These are phyloP conservation scores for Ceramica pisi DNA, from an alignment of 2,888 invertebrate genomes.

Conservation along the genomic window DNA sequence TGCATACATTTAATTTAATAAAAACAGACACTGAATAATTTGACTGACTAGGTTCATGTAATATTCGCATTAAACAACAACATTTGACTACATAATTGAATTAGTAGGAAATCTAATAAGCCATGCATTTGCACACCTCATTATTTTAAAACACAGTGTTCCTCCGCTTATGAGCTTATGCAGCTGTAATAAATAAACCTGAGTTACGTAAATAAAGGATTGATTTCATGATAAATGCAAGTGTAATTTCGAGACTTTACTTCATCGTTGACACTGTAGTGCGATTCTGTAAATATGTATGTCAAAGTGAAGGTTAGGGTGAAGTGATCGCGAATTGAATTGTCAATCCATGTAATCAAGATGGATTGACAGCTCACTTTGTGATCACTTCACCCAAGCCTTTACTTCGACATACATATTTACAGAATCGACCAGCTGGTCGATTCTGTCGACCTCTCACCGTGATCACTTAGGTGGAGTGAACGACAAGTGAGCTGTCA, in stretches of 20 bases:
- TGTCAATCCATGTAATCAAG: too few relatives aligned
- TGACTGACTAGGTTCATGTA: background rate
- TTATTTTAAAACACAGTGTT: background rate
- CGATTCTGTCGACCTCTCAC: too few relatives aligned
- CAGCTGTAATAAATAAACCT: background rate
- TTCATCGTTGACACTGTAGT: too few relatives aligned
- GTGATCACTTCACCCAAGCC: too few relatives aligned
- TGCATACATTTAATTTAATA: background rate
- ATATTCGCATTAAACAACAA: background rate
- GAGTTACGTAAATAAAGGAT: background rate
- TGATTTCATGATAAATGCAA: background rate
- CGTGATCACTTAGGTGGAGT: too few relatives aligned
- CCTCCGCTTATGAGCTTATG: background rate
- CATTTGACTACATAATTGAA: background rate
- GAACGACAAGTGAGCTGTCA: too few relatives aligned
- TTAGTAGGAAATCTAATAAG: background rate
- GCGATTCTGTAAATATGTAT: too few relatives aligned
- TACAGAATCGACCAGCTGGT: too few relatives aligned
- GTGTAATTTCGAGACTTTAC: background rate
- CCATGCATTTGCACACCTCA: background rate
- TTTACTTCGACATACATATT: too few relatives aligned
- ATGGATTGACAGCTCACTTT: too few relatives aligned
- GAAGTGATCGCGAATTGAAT: too few relatives aligned
- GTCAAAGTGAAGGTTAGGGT: too few relatives aligned
- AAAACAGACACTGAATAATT: background rate